These are phyloP conservation scores for Sarcophaga caerulescens DNA, from an alignment of 2,888 invertebrate genomes.

Conservation along the genomic window DNA sequence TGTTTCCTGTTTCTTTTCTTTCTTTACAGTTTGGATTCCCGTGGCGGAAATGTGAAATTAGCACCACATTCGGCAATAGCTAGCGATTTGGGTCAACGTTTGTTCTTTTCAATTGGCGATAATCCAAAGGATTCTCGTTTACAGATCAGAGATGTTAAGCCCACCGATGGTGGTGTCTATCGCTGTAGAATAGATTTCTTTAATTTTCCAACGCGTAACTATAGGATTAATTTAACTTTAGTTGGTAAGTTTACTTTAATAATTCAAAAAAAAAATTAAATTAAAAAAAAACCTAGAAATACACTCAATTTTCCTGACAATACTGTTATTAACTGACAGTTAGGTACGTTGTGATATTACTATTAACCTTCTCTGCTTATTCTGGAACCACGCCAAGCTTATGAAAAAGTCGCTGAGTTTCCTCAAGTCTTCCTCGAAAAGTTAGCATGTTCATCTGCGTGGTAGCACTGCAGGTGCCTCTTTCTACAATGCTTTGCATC, in stretches of 20 bases:
- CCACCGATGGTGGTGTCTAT: slow-evolving; percentile 91
- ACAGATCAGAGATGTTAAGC: slow-evolving; percentile 87
- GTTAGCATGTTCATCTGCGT: too few species aligned
- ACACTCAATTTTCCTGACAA: too few species aligned
- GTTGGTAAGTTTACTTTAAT: slow-evolving; percentile 86
- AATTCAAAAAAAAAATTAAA: too few species aligned
- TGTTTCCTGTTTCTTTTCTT: background rate
- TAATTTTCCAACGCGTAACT: slow-evolving; percentile 93
- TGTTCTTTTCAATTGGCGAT: slow-evolving; percentile 88
- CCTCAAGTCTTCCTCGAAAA: too few species aligned
- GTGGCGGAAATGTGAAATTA: slow-evolving; percentile 85
- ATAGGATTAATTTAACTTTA: slow-evolving; percentile 91
- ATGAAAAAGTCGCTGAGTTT: too few species aligned
- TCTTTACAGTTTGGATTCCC: slow-evolving; percentile 87
- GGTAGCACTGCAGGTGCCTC: too few species aligned
- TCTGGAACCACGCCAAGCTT: too few species aligned
- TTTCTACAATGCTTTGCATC: too few species aligned
- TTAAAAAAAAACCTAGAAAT: too few species aligned
- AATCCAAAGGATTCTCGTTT: slow-evolving; percentile 88
- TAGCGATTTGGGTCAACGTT: slow-evolving; percentile 88
- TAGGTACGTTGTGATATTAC: too few species aligned
- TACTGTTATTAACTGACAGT: too few species aligned
- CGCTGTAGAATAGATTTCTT: slow-evolving; percentile 94
- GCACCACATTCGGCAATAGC: slow-evolving; percentile 90
- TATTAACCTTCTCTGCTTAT: too few species aligned